Conservation (phyloP, 1,140 invertebrate genomes). For the Pachyrhynchus sulphureomaculatus region DNA sequence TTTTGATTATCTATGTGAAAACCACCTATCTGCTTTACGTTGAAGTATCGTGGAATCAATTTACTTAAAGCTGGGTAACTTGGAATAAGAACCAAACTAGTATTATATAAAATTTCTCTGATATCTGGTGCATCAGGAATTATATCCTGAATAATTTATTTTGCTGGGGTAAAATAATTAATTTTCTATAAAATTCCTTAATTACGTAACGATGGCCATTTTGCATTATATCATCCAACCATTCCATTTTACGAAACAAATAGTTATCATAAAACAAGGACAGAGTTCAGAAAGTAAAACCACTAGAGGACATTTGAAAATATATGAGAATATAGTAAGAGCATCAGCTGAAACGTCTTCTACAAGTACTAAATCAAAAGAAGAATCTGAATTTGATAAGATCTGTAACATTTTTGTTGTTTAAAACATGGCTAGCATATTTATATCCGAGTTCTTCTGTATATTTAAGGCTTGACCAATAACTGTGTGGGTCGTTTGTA, state of each 20-base stretch:
- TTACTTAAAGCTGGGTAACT: not conserved
- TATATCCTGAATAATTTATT: not conserved
- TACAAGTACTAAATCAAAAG: slow-evolving; percentile 5
- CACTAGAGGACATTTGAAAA: slow-evolving; percentile 12
- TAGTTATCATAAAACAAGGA: slow-evolving; percentile 5
- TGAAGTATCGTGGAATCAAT: not conserved
- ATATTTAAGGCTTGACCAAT: slow-evolving; percentile 2
- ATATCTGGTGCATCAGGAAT: slow-evolving; percentile 1
- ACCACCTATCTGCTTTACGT: slow-evolving; percentile 14
- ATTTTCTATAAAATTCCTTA: too few species aligned
- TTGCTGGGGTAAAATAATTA: not conserved
- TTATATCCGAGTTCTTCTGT: not conserved
- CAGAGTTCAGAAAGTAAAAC: slow-evolving; percentile 3
- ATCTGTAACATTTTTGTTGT: not conserved
- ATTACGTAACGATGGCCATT: not conserved
- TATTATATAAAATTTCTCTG: not conserved
- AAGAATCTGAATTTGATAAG: not conserved
- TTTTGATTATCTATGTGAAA: not conserved
- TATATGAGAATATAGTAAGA: not conserved
- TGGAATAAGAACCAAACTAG: slow-evolving; percentile 8
- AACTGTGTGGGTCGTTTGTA: not conserved
- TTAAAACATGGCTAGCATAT: not conserved
- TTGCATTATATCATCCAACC: not conserved
- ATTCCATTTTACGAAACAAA: not conserved
- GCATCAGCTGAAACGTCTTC: slow-evolving; percentile 3